These are phyloP conservation scores for Drosophila ogumai DNA, from an alignment of 1,140 invertebrate species.

Conservation along the genomic window DNA sequence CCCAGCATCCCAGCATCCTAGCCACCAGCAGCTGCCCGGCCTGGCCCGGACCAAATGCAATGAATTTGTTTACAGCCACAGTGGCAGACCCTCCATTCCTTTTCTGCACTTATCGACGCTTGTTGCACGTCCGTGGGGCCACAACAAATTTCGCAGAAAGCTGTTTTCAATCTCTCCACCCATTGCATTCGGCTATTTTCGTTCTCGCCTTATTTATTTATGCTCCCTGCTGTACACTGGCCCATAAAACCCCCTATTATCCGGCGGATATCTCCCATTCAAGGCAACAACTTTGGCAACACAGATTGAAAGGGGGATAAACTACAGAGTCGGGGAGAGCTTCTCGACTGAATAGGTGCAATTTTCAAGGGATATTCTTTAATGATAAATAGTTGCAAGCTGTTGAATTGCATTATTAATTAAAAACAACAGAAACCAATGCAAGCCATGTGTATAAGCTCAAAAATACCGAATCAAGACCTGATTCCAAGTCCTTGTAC, in stretches of 20 bases:
- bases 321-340: background rate
- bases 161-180: conserved; percentile 51
- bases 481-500: background rate
- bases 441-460: no score
- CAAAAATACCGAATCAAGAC: background rate
- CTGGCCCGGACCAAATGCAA: conserved; percentile 13
- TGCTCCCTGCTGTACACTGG: conserved; percentile 2
- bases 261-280: conserved; percentile 21
- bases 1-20: background rate
- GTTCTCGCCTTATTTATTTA: conserved; percentile 43
- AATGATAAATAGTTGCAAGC: background rate
- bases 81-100: conserved; percentile 18
- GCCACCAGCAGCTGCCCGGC: conserved; percentile 5
- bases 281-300: background rate
- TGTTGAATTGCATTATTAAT: background rate
- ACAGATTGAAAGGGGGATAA: background rate
- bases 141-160: conserved; percentile 45
- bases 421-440: no score
- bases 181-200: conserved; percentile 40
- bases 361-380: background rate
- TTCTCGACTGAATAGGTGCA: background rate
- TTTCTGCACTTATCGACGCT: conserved; percentile 50
- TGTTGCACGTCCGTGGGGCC: conserved; percentile 48
- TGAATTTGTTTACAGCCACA: conserved; percentile 53
- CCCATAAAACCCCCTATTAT: conserved; percentile 17